phyloP scores from a whole-genome alignment of 2,888 invertebrate species.

The Invenusta paracnida region DNA sequence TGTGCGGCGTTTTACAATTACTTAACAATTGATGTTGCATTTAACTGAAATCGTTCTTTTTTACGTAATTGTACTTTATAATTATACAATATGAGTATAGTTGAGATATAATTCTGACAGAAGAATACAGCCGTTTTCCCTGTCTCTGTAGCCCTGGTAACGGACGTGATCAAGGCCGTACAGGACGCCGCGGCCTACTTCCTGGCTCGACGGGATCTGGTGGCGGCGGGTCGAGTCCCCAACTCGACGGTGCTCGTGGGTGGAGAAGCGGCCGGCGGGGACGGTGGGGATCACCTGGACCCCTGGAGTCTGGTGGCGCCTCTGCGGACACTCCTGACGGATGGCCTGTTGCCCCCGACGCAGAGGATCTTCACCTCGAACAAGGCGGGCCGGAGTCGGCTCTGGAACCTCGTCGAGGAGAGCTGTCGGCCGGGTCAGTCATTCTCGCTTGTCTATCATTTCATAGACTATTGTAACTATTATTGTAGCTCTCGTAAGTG shows the following conservation, averaged over 20 bases:
- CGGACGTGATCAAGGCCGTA: constrained; percentile 37
- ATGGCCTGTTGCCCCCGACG: not conserved
- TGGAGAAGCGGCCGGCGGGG: too few species aligned
- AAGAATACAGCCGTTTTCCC: too few species aligned
- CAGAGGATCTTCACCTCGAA: not conserved
- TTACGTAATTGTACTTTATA: too few species aligned
- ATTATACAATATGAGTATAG: too few species aligned
- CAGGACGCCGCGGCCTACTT: constrained; percentile 37
- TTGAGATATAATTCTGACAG: too few species aligned
- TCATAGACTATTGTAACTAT: too few species aligned
- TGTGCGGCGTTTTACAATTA: too few species aligned
- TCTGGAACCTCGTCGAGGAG: not conserved
- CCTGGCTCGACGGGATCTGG: not conserved
- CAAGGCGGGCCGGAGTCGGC: not conserved
- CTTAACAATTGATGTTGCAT: too few species aligned
- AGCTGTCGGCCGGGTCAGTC: not conserved
- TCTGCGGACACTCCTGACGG: not conserved
- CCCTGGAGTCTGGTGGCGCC: not conserved
- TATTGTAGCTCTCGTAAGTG: too few species aligned
- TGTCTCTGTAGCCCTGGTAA: constrained; percentile 36
- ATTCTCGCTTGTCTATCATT: not conserved
- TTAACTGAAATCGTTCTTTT: too few species aligned
- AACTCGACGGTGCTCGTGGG: too few species aligned
- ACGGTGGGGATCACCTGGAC: not conserved
- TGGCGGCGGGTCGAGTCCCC: not conserved